These are phyloP conservation scores for Thryonomys swinderianus DNA, from an alignment of 2,113 vertebrate genomes.

Conservation along the genomic window DNA sequence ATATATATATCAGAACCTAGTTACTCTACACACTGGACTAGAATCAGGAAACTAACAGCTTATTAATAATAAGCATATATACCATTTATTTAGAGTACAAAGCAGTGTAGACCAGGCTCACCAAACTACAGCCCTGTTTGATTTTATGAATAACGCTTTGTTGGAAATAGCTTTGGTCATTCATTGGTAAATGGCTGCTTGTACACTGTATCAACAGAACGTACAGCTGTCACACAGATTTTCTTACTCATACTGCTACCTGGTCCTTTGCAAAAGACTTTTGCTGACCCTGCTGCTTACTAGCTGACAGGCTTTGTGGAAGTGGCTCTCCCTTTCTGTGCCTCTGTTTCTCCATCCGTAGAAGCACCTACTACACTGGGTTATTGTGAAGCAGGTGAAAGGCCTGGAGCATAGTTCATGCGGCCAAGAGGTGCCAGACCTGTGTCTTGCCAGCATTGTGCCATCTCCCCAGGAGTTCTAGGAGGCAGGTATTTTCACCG, in stretches of 20 bases:
- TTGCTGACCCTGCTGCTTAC: not conserved
- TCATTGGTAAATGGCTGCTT: not conserved
- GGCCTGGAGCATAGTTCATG: not conserved
- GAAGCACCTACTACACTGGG: not conserved
- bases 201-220: not conserved
- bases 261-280: not conserved
- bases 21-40: not conserved
- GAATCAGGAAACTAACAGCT: not conserved
- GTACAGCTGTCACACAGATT: not conserved
- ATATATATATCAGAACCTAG: not conserved
- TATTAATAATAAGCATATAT: not conserved
- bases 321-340: not conserved
- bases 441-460: not conserved
- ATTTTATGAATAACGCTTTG: constrained; percentile 53
- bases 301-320: not conserved
- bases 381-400: not conserved
- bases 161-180: not conserved
- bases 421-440: not conserved
- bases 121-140: not conserved
- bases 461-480: not conserved
- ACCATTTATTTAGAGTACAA: not conserved
- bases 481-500: not conserved
- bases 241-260: not conserved
- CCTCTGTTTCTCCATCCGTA: not conserved
- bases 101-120: not conserved